Base-by-base conservation (phyloP, 1,140 invertebrate species). In the Aphelenchoides besseyi region DNA sequence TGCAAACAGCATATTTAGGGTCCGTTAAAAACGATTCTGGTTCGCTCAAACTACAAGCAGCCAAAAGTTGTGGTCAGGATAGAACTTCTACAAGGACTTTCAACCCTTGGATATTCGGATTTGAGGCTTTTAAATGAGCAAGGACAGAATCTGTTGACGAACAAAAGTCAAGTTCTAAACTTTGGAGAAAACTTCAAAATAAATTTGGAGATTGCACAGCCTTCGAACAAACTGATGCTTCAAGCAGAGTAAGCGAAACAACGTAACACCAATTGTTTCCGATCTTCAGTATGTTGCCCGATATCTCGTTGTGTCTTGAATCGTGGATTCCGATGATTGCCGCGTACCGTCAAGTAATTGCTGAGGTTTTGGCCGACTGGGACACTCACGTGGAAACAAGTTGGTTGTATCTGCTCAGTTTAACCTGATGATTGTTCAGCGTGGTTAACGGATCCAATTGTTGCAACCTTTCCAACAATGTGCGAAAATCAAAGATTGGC, bases 301-400 rank as follows among this genome's bases (percentile, higher is more conserved):
- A 76, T 61, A 75, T 76, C 0, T 64, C 79, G 28, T 76, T 76
- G 9, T 76, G 75, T 29, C 69, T 69, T 30, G 75, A 66, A 30
- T 53, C 30, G 8, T 76, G 75, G 75, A 67, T 76, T 8, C 30
- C 26, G 8, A 74, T 79, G 72, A 36, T 76, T 3, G 72, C 77
- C 23, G 54, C 36, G 8, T 76, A 68, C 36, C 73, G 75, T 23
- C 76, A 76, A 62, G 9, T 76, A 52, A 32, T 68, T 18, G 77
- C 75, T 53, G 75, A 76, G 52, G 30, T 29, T 2, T 16, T 76
- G 33, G 75, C 77, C 16, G 66, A 79, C 29, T 53, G 26, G 68
- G 74, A 55, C 54, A 29, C 3, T 5, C 23, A 32, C 29, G 5
- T 5, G 36, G 3, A 59, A 41, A 23, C 62, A 35, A 59, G 23